These are phyloP conservation scores for Drosophila anomelani DNA, from an alignment of 2,888 invertebrate genomes.

Conservation along the genomic window DNA sequence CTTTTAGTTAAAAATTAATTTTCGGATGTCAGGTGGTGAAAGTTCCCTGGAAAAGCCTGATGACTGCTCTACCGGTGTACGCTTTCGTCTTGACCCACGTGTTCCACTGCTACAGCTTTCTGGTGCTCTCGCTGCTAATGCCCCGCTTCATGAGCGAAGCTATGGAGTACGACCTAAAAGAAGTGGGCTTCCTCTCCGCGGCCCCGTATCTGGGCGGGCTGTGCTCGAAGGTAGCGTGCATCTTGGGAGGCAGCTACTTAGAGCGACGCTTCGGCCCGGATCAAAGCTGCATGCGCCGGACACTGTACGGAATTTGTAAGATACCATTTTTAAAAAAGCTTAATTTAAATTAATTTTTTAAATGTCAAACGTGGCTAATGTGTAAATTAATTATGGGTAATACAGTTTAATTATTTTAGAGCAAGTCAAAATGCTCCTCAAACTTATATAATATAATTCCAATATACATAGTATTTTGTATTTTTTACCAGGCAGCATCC, in stretches of 20 bases:
- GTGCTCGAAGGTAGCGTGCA: constrained; percentile 70
- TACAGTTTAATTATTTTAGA: neutral
- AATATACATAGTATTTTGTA: neutral
- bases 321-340: too few relatives aligned
- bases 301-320: constrained; percentile 58
- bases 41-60: constrained; percentile 85
- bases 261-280: constrained; percentile 60
- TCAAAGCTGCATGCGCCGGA: constrained; percentile 68
- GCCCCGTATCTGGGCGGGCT: constrained; percentile 78
- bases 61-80: constrained; percentile 85
- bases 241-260: constrained; percentile 66
- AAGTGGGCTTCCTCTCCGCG: constrained; percentile 81
- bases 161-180: constrained; percentile 83
- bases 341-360: too few relatives aligned
- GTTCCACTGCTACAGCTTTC: constrained; percentile 85
- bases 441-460: neutral
- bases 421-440: neutral
- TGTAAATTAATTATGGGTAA: neutral
- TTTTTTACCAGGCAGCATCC: constrained; percentile 61
- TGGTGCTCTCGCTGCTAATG: constrained; percentile 82
- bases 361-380: neutral
- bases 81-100: constrained; percentile 85
- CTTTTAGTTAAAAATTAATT: neutral
- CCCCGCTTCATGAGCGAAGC: constrained; percentile 85
- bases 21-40: constrained; percentile 63